These are phyloP conservation scores for Actinernus sp. DNA, from an alignment of 92 coral and sea anemone species.

Conservation along the genomic window DNA sequence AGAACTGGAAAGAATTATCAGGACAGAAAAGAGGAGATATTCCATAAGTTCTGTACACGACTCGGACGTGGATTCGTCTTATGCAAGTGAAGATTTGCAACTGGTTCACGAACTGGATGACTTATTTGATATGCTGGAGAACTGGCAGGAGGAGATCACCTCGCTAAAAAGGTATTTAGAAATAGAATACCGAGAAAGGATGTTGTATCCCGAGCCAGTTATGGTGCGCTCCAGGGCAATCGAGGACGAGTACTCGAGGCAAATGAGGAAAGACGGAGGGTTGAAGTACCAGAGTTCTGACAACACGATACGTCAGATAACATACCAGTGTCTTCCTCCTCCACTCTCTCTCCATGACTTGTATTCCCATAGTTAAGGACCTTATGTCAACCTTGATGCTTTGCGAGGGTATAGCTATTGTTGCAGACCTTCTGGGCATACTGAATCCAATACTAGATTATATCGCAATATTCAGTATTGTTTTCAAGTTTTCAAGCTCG, in stretches of 20 bases:
- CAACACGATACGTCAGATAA: slow-evolving; percentile 71
- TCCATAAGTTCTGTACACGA: slow-evolving; percentile 41
- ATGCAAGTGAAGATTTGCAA: slow-evolving; percentile 74
- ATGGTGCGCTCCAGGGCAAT: slow-evolving; percentile 64
- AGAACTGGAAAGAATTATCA: slow-evolving; percentile 81
- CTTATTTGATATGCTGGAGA: slow-evolving; percentile 70
- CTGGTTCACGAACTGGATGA: slow-evolving; percentile 85
- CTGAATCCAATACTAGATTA: too few species aligned
- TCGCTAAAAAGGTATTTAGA: slow-evolving; percentile 81
- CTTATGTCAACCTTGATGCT: too few species aligned
- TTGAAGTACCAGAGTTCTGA: slow-evolving; percentile 87
- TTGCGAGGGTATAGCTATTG: too few species aligned
- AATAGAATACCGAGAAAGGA: slow-evolving; percentile 88
- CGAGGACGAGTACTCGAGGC: slow-evolving; percentile 91
- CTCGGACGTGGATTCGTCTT: slow-evolving; percentile 48
- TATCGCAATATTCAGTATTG: too few species aligned
- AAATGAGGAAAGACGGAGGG: slow-evolving; percentile 93
- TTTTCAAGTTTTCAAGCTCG: too few species aligned
- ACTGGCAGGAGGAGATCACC: slow-evolving; percentile 74
- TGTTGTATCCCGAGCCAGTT: slow-evolving; percentile 87
- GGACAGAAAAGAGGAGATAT: slow-evolving; percentile 54
- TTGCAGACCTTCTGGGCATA: too few species aligned
- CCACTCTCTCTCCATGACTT: slow-evolving; percentile 80
- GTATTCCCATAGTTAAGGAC: neutral
- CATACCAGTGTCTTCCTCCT: slow-evolving; percentile 90